Percentiles rank a stretch among this genome's conserved stretches.
Conservation (phyloP, 2,888 invertebrate genomes). For the Prenolepis imparis region DNA sequence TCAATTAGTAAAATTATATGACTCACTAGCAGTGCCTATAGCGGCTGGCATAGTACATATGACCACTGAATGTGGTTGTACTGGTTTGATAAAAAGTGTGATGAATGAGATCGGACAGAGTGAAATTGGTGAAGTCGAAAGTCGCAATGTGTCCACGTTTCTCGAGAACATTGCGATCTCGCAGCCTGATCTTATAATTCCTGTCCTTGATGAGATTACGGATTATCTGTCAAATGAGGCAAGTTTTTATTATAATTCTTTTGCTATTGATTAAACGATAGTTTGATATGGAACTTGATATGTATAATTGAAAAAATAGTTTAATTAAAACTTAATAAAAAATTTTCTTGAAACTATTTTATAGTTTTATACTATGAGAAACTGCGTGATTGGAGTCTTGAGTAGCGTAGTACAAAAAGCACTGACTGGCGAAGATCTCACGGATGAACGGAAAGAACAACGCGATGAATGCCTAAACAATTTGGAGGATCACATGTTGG, state of each 20-base stretch:
- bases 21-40: slow-evolving; percentile 90
- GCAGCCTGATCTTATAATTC: slow-evolving; percentile 79
- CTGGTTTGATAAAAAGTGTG: slow-evolving; percentile 91
- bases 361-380: slow-evolving; percentile 89
- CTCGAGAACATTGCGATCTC: slow-evolving; percentile 79
- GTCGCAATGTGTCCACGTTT: slow-evolving; percentile 83
- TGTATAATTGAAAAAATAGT: background rate
- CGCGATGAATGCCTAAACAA: slow-evolving; percentile 94
- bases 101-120: slow-evolving; percentile 92
- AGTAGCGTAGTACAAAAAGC: slow-evolving; percentile 92
- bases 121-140: slow-evolving; percentile 87
- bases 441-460: slow-evolving; percentile 89
- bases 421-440: slow-evolving; percentile 91
- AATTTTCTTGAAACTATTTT: slow-evolving; percentile 61
- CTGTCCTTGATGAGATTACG: slow-evolving; percentile 80
- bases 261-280: background rate
- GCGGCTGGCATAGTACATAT: slow-evolving; percentile 91
- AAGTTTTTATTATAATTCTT: slow-evolving; percentile 30
- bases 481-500: slow-evolving; percentile 94
- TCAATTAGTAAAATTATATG: slow-evolving; percentile 92
- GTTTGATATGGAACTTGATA: background rate
- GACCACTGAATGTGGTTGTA: slow-evolving; percentile 90
- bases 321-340: background rate
- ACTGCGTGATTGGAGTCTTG: slow-evolving; percentile 94
- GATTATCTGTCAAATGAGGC: slow-evolving; percentile 82